Conservation (phyloP, 1,140 invertebrate species). For the Neuroterus valhalla region DNA sequence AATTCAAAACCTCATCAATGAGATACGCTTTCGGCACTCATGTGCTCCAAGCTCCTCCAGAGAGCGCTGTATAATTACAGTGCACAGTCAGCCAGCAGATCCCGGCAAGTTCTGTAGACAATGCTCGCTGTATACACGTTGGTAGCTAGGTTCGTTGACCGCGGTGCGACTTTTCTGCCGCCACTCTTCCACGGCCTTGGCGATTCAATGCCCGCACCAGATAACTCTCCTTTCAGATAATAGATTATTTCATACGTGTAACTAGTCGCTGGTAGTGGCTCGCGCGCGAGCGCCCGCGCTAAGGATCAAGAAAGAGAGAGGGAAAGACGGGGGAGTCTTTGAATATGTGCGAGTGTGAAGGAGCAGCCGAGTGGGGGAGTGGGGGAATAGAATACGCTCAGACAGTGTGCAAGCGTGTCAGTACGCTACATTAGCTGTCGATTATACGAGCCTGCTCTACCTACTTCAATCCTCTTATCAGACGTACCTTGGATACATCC, state of each 20-base stretch:
- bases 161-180: conserved; percentile 66
- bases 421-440: conserved; percentile 51
- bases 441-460: conserved; percentile 53
- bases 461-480: conserved; percentile 61
- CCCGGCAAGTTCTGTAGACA: conserved; percentile 37
- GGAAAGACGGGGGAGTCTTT: background rate
- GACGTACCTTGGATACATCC: conserved; percentile 39
- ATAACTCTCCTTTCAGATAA: conserved; percentile 72
- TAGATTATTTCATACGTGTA: conserved; percentile 72
- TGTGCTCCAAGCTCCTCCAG: conserved; percentile 46
- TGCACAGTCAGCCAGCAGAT: conserved; percentile 43
- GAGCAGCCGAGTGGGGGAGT: background rate
- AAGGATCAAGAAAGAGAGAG: conserved; percentile 34
- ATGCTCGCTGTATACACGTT: conserved; percentile 16
- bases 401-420: conserved; percentile 33
- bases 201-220: conserved; percentile 73
- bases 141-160: conserved; percentile 67
- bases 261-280: conserved; percentile 63
- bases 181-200: conserved; percentile 70
- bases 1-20: background rate
- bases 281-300: conserved; percentile 40
- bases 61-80: conserved; percentile 46
- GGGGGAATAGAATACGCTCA: conserved; percentile 15
- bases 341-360: background rate
- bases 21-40: conserved; percentile 33